These are phyloP conservation scores for Aspidoscelis tigris DNA, from an alignment of 2,113 vertebrate species.

Conservation along the genomic window DNA sequence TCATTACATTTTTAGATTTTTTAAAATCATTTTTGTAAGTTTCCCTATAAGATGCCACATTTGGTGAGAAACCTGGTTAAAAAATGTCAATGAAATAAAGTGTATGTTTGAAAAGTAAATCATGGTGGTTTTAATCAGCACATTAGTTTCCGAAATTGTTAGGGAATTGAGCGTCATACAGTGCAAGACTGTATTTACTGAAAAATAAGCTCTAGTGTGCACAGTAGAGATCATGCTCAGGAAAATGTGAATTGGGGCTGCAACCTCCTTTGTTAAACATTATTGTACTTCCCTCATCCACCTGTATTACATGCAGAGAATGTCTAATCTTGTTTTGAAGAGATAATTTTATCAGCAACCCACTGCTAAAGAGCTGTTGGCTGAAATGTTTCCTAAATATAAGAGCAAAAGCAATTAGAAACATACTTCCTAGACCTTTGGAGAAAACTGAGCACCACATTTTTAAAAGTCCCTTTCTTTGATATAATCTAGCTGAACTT, in stretches of 20 bases:
- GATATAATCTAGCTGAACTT: slow-evolving; percentile 27
- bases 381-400: slow-evolving; percentile 43
- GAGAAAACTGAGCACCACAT: slow-evolving; percentile 53
- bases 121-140: too few relatives aligned
- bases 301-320: slow-evolving; percentile 55
- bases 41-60: too few relatives aligned
- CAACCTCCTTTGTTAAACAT: slow-evolving; percentile 29
- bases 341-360: slow-evolving; percentile 58
- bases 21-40: too few relatives aligned
- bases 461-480: slow-evolving; percentile 41
- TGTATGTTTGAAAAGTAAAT: too few relatives aligned
- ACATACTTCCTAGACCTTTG: slow-evolving; percentile 34
- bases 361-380: slow-evolving; percentile 8
- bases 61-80: too few relatives aligned
- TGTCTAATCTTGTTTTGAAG: slow-evolving; percentile 58
- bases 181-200: background rate
- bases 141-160: background rate
- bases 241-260: too few relatives aligned
- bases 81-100: too few relatives aligned
- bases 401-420: slow-evolving; percentile 51
- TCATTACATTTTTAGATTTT: too few relatives aligned
- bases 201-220: background rate
- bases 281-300: slow-evolving; percentile 52
- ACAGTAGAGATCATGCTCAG: background rate
- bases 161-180: slow-evolving; percentile 6